Evolutionary conservation across 2,113 vertebrate species (phyloP), one percentile per base, ranked within the genome.

Genomic region (Nycticebus coucang): DNA sequence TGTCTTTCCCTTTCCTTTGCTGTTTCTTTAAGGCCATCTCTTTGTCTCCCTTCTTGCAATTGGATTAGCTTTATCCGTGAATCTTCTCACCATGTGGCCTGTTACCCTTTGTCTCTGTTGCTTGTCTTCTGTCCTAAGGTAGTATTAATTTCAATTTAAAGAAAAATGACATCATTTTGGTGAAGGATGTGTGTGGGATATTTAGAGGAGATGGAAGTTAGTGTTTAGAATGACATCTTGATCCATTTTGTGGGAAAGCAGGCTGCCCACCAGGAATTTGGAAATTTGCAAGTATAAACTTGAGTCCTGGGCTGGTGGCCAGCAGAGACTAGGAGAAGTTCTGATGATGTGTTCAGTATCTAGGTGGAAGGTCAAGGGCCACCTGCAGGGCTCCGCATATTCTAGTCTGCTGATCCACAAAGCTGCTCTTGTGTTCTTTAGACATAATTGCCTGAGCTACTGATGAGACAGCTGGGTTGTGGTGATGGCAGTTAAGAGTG

Each of bases 251-350:
- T 96, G 78, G 97, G 89, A 97, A 97, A 92, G 72, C 91, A 97
- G 96, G 95, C 94, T 98, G 97, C 93, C 95, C 66, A 87, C 94
- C 92, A 77, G 68, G 82, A 92, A 0, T 98, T 98, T 98, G 97
- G 94, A 97, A 98, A 97, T 97, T 97, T 98, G 92, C 97, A 98
- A 97, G 95, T 98, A 96, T 91, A 94, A 96, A 97, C 97, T 98
- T 97, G 97, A 97, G 80, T 93, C 83, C 90, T 96, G 97, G 98
- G 98, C 97, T 75, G 10, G 6, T 94, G 95, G 97, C 98, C 98
- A 98, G 96, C 95, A 96, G 95, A 96, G 96, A 84, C 93, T 93
- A 98, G 97, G 85, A 72, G 57, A 97, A 97, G 96, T 96, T 93
- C 95, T 97, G 97, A 97, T 97, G 97, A 98, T 93, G 88, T 97